Evolutionary conservation across 2,888 invertebrate species (phyloP).

Genomic region (Leptogaster cylindrica): DNA sequence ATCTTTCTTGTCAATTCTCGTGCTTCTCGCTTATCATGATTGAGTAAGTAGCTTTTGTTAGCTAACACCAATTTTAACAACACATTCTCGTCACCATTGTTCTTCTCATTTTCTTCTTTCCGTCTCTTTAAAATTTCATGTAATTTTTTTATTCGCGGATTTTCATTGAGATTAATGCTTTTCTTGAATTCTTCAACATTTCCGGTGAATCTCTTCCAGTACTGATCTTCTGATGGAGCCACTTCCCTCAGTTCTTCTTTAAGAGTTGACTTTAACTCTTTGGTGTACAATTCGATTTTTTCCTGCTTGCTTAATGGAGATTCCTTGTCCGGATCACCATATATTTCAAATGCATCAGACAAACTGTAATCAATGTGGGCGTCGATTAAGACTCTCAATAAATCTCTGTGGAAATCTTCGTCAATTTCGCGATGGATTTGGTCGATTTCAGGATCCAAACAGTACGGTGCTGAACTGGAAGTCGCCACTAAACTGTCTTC

Average conservation of each 20-base stretch:
- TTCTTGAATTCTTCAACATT: slow-evolving; percentile 20
- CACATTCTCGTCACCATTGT: neutral
- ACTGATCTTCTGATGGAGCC: slow-evolving; percentile 4
- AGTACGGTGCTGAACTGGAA: neutral
- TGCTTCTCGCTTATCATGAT: slow-evolving; percentile 36
- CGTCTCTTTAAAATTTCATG: neutral
- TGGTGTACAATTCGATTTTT: neutral
- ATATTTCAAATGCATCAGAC: slow-evolving; percentile 2
- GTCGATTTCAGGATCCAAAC: slow-evolving; percentile 20
- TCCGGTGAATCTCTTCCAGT: slow-evolving; percentile 12
- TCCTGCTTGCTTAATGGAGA: neutral
- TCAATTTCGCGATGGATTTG: slow-evolving; percentile 26
- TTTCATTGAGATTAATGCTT: neutral
- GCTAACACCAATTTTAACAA: slow-evolving; percentile 20
- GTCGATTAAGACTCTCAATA: slow-evolving; percentile 12
- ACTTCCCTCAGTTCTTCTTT: neutral
- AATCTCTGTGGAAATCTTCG: slow-evolving; percentile 25
- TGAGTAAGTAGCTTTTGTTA: slow-evolving; percentile 31
- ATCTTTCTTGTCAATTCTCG: slow-evolving; percentile 21
- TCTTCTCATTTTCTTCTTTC: neutral
- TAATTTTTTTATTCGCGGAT: slow-evolving; percentile 15
- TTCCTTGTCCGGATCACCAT: slow-evolving; percentile 1
- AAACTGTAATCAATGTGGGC: slow-evolving; percentile 11
- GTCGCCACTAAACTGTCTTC: neutral
- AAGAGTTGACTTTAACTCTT: neutral